Evolutionary conservation across 2,797 vertebrate genomes (phyloP).

Genomic region (Mus minutoides): DNA sequence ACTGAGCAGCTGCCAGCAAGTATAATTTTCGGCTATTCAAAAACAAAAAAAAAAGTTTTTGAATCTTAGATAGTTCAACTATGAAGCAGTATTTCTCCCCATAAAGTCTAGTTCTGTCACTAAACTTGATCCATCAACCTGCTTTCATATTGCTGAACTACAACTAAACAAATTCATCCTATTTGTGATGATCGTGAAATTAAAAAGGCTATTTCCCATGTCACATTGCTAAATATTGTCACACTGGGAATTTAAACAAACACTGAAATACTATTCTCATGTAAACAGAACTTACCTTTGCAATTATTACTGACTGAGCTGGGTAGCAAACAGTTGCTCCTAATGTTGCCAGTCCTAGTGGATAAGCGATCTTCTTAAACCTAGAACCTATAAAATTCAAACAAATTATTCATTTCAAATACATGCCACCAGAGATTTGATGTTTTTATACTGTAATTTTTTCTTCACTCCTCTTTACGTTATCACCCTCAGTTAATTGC

Average conservation of each 20-base stretch:
- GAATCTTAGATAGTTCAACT: slow-evolving; percentile 20
- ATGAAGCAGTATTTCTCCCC: slow-evolving; percentile 21
- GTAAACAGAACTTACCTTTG: slow-evolving; percentile 90
- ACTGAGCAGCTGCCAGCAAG: not conserved
- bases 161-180: slow-evolving; percentile 52
- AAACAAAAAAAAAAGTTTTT: not conserved
- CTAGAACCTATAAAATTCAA: slow-evolving; percentile 89
- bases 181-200: slow-evolving; percentile 49
- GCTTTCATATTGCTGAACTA: slow-evolving; percentile 47
- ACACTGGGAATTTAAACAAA: slow-evolving; percentile 45
- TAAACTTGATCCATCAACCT: slow-evolving; percentile 32
- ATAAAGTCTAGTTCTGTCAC: slow-evolving; percentile 59
- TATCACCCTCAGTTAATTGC: slow-evolving; percentile 43
- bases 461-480: slow-evolving; percentile 43
- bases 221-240: slow-evolving; percentile 41
- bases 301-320: slow-evolving; percentile 90
- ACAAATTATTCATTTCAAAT: slow-evolving; percentile 64
- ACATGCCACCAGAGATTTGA: slow-evolving; percentile 57
- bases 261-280: slow-evolving; percentile 50
- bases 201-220: slow-evolving; percentile 52
- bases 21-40: slow-evolving; percentile 57
- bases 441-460: slow-evolving; percentile 26
- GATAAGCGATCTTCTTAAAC: slow-evolving; percentile 91
- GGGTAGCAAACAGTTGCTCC: slow-evolving; percentile 94
- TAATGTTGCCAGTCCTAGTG: slow-evolving; percentile 89